phyloP scores from a whole-genome alignment of 2,113 vertebrate species.

The Chaetura pelagica region DNA sequence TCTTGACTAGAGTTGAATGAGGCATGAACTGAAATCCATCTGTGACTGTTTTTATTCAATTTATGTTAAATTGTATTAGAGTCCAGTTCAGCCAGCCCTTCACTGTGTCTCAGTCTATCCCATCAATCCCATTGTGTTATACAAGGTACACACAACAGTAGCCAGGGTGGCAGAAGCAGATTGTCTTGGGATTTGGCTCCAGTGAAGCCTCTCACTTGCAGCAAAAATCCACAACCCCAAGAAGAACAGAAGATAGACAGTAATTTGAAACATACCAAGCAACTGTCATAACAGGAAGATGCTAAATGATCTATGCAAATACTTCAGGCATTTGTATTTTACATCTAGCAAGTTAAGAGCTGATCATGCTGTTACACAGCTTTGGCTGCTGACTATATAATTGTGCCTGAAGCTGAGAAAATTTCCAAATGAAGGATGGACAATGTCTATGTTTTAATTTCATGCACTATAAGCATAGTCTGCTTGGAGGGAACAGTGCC shows the following conservation, averaged over 20 bases:
- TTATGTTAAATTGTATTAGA: not conserved
- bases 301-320: not conserved
- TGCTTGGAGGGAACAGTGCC: not conserved
- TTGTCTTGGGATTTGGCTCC: not conserved
- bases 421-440: not conserved
- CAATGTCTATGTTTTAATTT: not conserved
- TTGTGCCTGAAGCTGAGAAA: not conserved
- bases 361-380: not conserved
- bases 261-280: not conserved
- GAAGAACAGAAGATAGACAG: not conserved
- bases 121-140: not conserved
- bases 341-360: not conserved
- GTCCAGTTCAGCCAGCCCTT: not conserved
- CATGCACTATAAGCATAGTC: not conserved
- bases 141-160: not conserved
- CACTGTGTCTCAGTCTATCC: not conserved
- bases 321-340: not conserved
- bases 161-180: not conserved
- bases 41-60: not conserved
- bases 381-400: not conserved
- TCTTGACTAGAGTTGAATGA: not conserved
- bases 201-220: not conserved
- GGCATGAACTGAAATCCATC: not conserved
- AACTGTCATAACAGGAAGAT: not conserved
- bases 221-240: rapidly evolving